These are phyloP conservation scores for Cheilosia grossa DNA, from an alignment of 2,888 invertebrate species.

Conservation along the genomic window DNA sequence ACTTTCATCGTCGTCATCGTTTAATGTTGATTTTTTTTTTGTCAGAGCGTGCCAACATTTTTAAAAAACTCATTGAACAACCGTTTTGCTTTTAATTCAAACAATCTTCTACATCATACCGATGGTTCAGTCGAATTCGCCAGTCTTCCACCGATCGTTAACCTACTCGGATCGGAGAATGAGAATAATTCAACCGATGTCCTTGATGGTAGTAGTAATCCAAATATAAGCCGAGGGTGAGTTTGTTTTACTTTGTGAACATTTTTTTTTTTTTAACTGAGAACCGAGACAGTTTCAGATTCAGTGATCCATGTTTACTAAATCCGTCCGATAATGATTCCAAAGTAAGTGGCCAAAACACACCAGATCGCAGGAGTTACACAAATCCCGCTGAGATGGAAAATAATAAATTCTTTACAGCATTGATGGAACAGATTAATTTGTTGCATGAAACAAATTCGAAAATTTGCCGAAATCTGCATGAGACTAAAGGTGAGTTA, in stretches of 20 bases:
- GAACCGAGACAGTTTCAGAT: slow-evolving; percentile 80
- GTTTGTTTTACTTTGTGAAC: slow-evolving; percentile 10
- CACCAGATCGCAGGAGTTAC: slow-evolving; percentile 80
- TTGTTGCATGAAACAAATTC: slow-evolving; percentile 89
- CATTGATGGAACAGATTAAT: slow-evolving; percentile 89
- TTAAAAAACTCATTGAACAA: slow-evolving; percentile 79
- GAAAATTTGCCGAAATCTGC: slow-evolving; percentile 89
- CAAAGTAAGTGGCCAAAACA: slow-evolving; percentile 82
- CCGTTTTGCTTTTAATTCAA: slow-evolving; percentile 79
- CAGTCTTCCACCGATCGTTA: slow-evolving; percentile 89
- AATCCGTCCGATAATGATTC: slow-evolving; percentile 83
- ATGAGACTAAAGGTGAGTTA: slow-evolving; percentile 87
- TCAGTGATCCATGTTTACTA: slow-evolving; percentile 83
- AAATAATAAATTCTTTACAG: slow-evolving; percentile 82
- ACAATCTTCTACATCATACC: slow-evolving; percentile 77
- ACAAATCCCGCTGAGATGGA: slow-evolving; percentile 78
- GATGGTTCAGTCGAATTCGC: slow-evolving; percentile 85
- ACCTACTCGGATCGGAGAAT: slow-evolving; percentile 82
- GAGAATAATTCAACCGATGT: slow-evolving; percentile 82
- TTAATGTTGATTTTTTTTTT: slow-evolving; percentile 35
- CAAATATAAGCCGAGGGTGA: slow-evolving; percentile 81
- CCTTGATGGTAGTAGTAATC: slow-evolving; percentile 81
- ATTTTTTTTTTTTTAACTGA: slow-evolving; percentile 45
- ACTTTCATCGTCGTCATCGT: not conserved
- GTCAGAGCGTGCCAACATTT: slow-evolving; percentile 77